A percentile compares a stretch with the other conserved stretches of the same genome.
phyloP scores from a whole-genome alignment of 2,888 invertebrate genomes.

The Cantharis nigra region DNA sequence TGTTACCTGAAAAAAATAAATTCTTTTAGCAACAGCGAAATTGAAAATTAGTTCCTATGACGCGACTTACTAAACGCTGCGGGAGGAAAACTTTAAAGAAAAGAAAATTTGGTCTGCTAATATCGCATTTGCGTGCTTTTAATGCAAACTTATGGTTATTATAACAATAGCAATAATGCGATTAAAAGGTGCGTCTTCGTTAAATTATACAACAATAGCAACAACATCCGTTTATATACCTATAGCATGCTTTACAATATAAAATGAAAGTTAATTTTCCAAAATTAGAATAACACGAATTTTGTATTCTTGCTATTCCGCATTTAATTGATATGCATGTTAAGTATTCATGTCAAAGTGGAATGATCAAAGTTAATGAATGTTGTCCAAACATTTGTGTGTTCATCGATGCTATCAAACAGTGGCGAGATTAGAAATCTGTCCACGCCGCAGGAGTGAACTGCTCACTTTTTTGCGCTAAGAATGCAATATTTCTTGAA shows the following conservation, averaged over 20 bases:
- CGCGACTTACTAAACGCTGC: neutral
- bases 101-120: neutral
- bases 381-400: neutral
- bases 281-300: neutral
- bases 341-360: neutral
- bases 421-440: neutral
- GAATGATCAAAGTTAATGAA: neutral
- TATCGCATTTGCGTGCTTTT: neutral
- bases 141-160: neutral
- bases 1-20: conserved; percentile 65
- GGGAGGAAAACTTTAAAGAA: neutral
- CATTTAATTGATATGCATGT: neutral
- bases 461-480: neutral
- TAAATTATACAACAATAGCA: neutral
- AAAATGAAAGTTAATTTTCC: neutral
- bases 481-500: neutral
- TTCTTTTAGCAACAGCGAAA: neutral
- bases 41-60: neutral
- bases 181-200: neutral
- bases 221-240: neutral
- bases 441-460: neutral
- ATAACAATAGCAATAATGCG: neutral
- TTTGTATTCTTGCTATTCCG: neutral
- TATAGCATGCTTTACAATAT: neutral
- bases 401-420: neutral